Evolutionary conservation across 2,888 invertebrate genomes (phyloP), one percentile per base, ranked within the genome.

Genomic region (Liposcelis brunnea): DNA sequence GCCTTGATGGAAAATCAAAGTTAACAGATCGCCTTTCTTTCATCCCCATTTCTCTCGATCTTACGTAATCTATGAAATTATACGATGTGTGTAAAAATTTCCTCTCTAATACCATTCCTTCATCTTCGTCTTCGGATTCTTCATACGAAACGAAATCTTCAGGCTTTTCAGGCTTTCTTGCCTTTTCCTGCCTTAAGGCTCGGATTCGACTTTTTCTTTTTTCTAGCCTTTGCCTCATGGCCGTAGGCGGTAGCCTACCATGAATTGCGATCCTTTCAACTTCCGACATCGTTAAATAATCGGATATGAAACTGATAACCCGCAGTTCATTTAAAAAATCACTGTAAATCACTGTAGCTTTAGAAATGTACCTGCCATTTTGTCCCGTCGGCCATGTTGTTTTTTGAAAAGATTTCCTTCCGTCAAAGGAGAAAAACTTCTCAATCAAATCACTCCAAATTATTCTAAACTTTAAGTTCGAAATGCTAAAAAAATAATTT

Each of bases 131-230:
- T 51, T 86, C 86, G 48, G 83, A 83, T 55, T 86, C 85, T 18
- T 87, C 85, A 57, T 89, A 89, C 51, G 81, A 81, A 8, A 89
- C 81, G 65, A 89, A 89, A 64, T 89, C 89, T 58, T 89, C 87
- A 0, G 84, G 84, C 57, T 87, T 87, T 52, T 87, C 87, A 0
- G 86, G 79, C 56, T 85, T 85, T 35, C 84, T 66, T 52, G 77
- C 76, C 54, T 80, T 74, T 58, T 84, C 84, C 55, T 77, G 61
- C 52, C 75, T 59, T 44, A 63, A 55, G 42, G 74, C 75, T 59
- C 72, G 74, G 4, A 72, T 73, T 58, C 77, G 77, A 0, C 75
- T 74, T 52, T 72, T 68, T 48, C 85, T 71, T 54, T 86, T 84
- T 54, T 84, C 81, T 44, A 86, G 64, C 51, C 86, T 74, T 49